Evolutionary conservation across 2,888 invertebrate genomes (phyloP), one percentile per base, ranked within the genome.

Genomic region (Heteropelma amictum): DNA sequence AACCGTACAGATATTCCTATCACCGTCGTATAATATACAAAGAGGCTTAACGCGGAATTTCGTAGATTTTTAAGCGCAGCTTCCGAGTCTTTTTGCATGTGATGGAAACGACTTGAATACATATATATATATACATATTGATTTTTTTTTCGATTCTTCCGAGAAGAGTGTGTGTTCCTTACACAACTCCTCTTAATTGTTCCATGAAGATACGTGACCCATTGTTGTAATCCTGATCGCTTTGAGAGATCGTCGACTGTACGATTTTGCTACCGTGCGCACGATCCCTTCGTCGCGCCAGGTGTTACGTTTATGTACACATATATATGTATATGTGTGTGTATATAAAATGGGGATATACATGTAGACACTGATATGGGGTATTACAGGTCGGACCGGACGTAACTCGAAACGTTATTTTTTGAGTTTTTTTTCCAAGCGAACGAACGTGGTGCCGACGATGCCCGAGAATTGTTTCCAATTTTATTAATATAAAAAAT

Each of bases 131-230:
- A 8, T 19, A 42, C 14, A 14, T 42, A 53, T 30, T 30, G 10
- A 1, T 2, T 30, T 2, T 4, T 2, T 30, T 85, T 84, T 81
- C 82, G 81, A 81, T 81, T 77, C 81, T 86, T 86, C 85, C 85
- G 82, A 85, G 84, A 86, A 86, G 84, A 83, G 80, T 81, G 79
- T 17, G 72, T 8, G 21, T 26, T 77, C 65, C 78, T 77, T 79
- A 79, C 80, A 30, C 45, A 45, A 70, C 40, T 23, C 60, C 40
- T 30, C 67, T 54, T 72, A 72, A 72, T 83, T 79, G 79, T 78
- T 77, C 77, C 79, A 71, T 64, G 78, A 68, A 80, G 79, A 79
- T 83, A 82, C 81, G 84, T 83, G 83, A 79, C 79, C 81, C 77
- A 84, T 83, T 83, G 83, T 83, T 78, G 76, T 45, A 40, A 53